phyloP scores from a whole-genome alignment of 2,888 invertebrate species.

The Lasioglossum marginatum region DNA sequence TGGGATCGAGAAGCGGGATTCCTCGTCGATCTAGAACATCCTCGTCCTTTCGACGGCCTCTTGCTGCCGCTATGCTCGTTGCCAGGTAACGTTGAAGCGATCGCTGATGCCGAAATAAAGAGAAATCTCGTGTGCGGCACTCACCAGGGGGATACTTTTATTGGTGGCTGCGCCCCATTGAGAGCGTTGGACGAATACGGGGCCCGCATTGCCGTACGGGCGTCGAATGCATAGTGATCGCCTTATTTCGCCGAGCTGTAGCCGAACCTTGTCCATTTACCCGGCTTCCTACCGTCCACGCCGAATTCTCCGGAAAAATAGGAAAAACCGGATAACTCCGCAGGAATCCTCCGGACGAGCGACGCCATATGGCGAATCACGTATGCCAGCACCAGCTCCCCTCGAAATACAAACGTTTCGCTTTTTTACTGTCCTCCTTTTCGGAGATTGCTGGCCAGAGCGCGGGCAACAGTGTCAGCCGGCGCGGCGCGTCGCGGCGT shows the following conservation, averaged over 20 bases:
- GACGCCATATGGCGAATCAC: neutral
- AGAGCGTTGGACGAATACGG: neutral
- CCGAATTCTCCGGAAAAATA: neutral
- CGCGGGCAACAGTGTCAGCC: neutral
- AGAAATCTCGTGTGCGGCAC: conserved; percentile 58
- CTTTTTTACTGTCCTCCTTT: conserved; percentile 9
- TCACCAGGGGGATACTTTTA: conserved; percentile 57
- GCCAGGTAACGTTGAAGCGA: conserved; percentile 44
- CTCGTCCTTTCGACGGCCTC: conserved; percentile 19
- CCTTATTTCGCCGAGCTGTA: conserved; percentile 71
- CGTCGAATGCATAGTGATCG: conserved; percentile 79
- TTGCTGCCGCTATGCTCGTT: conserved; percentile 51
- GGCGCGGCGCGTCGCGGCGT: too few relatives aligned
- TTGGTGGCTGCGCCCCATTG: conserved; percentile 55
- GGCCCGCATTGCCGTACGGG: conserved; percentile 45
- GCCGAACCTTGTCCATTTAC: conserved; percentile 56
- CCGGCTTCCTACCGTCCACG: conserved; percentile 23
- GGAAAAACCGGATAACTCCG: neutral
- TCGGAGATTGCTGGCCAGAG: conserved; percentile 29
- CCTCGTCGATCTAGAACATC: neutral
- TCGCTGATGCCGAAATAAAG: conserved; percentile 77
- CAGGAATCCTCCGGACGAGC: neutral
- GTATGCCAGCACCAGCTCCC: neutral
- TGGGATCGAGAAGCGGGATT: conserved; percentile 5
- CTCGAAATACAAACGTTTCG: conserved; percentile 45